Evolutionary conservation across 37 sponge, comb jelly and placozoan genomes (phyloP), one percentile per base, ranked within the genome.

Genomic region (Halichondria panicea): DNA sequence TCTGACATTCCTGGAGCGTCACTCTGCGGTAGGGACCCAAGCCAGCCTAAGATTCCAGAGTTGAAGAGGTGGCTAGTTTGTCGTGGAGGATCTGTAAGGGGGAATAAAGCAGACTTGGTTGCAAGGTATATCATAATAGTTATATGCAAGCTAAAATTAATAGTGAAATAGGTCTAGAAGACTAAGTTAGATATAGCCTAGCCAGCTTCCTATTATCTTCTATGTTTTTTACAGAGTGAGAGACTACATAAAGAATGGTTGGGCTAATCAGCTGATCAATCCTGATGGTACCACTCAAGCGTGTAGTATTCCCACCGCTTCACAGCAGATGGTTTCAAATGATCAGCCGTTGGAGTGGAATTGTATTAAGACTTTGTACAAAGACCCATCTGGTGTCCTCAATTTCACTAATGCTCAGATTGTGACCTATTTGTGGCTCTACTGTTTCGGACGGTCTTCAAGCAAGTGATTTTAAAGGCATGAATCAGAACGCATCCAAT

Each of bases 191-290:
- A n/a, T n/a, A n/a, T n/a, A n/a, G n/a, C n/a, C n/a, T 33, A 66
- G n/a, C n/a, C n/a, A n/a, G n/a, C n/a, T n/a, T n/a, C n/a, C n/a
- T n/a, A n/a, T n/a, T n/a, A n/a, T n/a, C 24, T 9, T 69, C 25
- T 64, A 33, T 48, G 12, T 12, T 40, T 44, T 21, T 43, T 80
- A 28, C 52, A 80, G 81, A 42, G 83, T 82, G 19, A n/a, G 71
- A 43, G 66, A 45, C 36, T 82, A 82, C 46, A 82, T 82, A n/a
- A 74, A 70, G 34, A 74, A 74, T 74, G 83, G 83, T 24, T 74
- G 75, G 72, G 83, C 56, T n/a, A 55, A 42, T 13, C 34, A 65
- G 40, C 12, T 82, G 5, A 22, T 66, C 40, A 75, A 82, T 48
- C 83, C 83, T 52, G 75, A 82, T 65, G 67, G 67, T 34, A 32